These are phyloP conservation scores for Axis porcinus DNA, from an alignment of 2,113 vertebrate genomes.

Conservation along the genomic window DNA sequence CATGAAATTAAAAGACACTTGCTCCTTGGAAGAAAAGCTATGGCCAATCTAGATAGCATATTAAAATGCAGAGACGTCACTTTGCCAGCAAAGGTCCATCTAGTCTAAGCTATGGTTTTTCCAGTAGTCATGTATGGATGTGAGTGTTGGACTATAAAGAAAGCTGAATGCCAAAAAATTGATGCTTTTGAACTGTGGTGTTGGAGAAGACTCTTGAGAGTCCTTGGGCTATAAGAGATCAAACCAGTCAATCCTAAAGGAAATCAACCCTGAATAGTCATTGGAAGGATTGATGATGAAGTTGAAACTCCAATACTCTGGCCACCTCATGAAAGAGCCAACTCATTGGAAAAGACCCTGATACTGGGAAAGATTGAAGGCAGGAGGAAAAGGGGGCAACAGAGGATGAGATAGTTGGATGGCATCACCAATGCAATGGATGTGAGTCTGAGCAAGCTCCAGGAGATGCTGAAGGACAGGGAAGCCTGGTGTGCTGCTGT, in stretches of 20 bases:
- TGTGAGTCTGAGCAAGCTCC: background rate
- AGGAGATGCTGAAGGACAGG: background rate
- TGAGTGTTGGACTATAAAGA: background rate
- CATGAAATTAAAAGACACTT: background rate
- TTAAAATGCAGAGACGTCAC: background rate
- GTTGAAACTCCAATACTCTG: background rate
- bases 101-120: background rate
- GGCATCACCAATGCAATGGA: fast-evolving
- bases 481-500: background rate
- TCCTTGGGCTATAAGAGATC: background rate
- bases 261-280: background rate
- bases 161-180: background rate
- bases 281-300: background rate
- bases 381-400: background rate
- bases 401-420: background rate
- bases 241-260: background rate
- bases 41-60: background rate
- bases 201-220: background rate
- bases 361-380: background rate
- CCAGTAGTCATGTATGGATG: background rate
- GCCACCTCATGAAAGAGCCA: background rate
- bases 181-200: background rate
- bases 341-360: background rate
- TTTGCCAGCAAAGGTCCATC: background rate
- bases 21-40: background rate